Conservation (phyloP, 2,888 invertebrate species). For the Thereva unica region DNA sequence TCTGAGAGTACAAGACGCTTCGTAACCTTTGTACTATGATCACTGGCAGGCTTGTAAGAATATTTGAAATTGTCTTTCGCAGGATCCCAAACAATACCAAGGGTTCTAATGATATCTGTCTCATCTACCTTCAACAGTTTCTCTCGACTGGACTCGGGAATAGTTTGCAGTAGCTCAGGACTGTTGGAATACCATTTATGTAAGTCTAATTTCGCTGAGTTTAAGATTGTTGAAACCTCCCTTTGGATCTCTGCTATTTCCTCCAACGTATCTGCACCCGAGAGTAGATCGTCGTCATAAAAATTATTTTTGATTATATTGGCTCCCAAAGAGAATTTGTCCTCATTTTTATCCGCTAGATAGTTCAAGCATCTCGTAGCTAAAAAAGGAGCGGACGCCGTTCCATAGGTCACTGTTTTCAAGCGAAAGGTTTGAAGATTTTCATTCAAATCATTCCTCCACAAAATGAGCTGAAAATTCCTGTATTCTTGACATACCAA, state of each 20-base stretch:
- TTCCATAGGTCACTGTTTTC: background rate
- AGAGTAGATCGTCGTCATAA: background rate
- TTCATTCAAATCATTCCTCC: too few species aligned
- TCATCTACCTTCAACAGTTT: background rate
- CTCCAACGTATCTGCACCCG: background rate
- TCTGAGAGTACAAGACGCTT: background rate
- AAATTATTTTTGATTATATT: background rate
- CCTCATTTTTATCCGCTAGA: background rate
- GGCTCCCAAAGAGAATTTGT: background rate
- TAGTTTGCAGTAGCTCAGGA: background rate
- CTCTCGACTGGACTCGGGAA: background rate
- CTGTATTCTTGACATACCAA: too few species aligned
- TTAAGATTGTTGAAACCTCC: background rate
- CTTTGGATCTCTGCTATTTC: background rate
- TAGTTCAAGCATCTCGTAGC: background rate
- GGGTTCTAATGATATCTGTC: background rate
- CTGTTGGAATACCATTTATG: background rate
- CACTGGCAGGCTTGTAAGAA: background rate
- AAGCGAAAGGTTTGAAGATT: background rate
- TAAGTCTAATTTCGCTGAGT: background rate
- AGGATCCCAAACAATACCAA: constrained; percentile 1
- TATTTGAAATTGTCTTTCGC: background rate
- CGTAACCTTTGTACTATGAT: background rate
- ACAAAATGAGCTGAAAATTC: too few species aligned
- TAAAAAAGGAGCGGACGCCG: background rate